phyloP scores from a whole-genome alignment of 2,888 invertebrate species.

The Petrolisthes cinctipes region DNA sequence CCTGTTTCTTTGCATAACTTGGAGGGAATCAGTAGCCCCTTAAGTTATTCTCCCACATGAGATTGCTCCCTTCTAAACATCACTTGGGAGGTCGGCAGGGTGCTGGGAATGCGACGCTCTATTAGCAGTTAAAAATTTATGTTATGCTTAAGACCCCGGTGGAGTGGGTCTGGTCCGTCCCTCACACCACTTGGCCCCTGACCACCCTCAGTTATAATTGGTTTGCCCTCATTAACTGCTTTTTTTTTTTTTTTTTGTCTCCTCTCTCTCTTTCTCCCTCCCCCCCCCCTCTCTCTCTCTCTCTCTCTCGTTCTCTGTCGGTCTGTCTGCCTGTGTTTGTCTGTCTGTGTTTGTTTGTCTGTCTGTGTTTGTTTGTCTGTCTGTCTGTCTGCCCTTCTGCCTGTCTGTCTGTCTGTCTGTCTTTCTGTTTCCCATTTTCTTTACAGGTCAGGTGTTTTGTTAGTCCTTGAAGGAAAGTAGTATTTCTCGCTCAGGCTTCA shows the following conservation, averaged over 20 bases:
- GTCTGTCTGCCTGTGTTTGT: no score
- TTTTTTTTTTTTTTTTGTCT: no score
- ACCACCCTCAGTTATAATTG: not conserved
- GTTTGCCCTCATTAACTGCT: not conserved
- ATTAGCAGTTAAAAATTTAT: conserved; percentile 15
- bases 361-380: no score
- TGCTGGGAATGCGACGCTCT: not conserved
- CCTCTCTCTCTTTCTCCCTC: not conserved
- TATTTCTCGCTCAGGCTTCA: no score
- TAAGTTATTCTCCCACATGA: not conserved
- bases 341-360: no score
- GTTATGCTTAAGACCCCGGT: not conserved
- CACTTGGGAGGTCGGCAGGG: not conserved
- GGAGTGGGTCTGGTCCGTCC: not conserved
- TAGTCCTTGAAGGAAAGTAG: not conserved
- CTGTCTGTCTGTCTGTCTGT: no score
- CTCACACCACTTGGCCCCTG: not conserved
- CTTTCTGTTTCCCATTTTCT: not conserved
- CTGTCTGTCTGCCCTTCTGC: no score
- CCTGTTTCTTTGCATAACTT: not conserved
- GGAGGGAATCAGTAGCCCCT: not conserved
- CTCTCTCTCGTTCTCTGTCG: not conserved
- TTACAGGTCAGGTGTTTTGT: conserved; percentile 1
- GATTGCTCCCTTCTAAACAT: not conserved
- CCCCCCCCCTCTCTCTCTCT: not conserved